These are phyloP conservation scores for Tillus elongatus DNA, from an alignment of 2,888 invertebrate genomes.

Conservation along the genomic window DNA sequence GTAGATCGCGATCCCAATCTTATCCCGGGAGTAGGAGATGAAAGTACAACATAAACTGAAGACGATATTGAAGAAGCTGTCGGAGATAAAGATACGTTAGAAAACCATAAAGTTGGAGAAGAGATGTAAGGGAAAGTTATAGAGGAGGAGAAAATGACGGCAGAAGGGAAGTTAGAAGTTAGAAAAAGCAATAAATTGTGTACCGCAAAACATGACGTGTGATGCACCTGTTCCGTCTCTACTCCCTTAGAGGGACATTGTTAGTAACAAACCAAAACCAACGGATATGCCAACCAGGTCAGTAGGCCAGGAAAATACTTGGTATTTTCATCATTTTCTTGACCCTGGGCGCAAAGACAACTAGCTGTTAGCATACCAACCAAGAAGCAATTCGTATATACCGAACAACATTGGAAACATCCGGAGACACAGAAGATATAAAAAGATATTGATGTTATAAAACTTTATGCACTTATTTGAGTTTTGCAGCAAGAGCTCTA, in stretches of 20 bases:
- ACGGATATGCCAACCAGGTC: slow-evolving; percentile 5
- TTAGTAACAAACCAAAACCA: slow-evolving; percentile 5
- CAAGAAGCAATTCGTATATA: slow-evolving; percentile 3
- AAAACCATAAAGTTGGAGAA: slow-evolving; percentile 6
- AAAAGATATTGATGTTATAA: background rate
- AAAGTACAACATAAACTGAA: slow-evolving; percentile 6
- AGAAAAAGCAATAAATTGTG: slow-evolving; percentile 3
- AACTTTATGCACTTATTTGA: too few species aligned
- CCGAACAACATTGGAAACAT: background rate
- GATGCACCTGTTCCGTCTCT: background rate
- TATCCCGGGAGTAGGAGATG: slow-evolving; percentile 5
- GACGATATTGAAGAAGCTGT: too few species aligned
- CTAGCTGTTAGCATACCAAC: background rate
- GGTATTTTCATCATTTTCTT: slow-evolving; percentile 2
- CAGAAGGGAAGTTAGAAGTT: too few species aligned
- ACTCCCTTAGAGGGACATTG: slow-evolving; percentile 2
- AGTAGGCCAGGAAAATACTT: slow-evolving; percentile 5
- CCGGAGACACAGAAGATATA: background rate
- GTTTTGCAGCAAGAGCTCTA: too few species aligned
- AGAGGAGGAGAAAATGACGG: slow-evolving; percentile 3
- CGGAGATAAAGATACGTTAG: slow-evolving; percentile 5
- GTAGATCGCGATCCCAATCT: slow-evolving; percentile 5
- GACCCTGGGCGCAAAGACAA: too few species aligned
- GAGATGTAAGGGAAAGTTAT: slow-evolving; percentile 5
- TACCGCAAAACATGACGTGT: slow-evolving; percentile 1